Conservation (phyloP, 2,113 vertebrate genomes). For the Chloropsis cyanopogon region DNA sequence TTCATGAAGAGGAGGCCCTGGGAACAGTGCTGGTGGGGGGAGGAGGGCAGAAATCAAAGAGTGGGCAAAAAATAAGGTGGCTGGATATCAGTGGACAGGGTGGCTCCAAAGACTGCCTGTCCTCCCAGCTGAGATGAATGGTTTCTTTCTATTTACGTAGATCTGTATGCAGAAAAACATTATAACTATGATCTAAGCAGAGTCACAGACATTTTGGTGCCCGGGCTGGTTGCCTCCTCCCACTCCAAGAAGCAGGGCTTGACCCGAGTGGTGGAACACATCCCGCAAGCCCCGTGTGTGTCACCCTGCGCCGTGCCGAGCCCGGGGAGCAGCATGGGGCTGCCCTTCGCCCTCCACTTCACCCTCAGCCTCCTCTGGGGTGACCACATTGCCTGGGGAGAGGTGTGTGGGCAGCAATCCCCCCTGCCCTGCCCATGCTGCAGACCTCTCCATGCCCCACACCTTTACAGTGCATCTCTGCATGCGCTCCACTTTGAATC, state of each 20-base stretch:
- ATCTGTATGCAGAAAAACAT: slow-evolving; percentile 46
- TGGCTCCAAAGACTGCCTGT: slow-evolving; percentile 34
- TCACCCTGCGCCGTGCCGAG: fast-evolving
- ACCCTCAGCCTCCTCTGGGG: fast-evolving
- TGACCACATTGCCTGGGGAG: fast-evolving
- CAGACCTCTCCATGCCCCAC: fast-evolving
- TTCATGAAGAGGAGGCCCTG: slow-evolving; percentile 37
- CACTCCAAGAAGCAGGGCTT: not conserved
- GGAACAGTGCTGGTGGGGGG: slow-evolving; percentile 17
- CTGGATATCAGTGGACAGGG: slow-evolving; percentile 43
- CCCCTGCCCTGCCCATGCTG: not conserved
- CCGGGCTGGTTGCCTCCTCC: slow-evolving; percentile 38
- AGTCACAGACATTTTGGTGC: slow-evolving; percentile 58
- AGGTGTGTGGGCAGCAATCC: not conserved
- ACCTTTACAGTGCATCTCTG: fast-evolving
- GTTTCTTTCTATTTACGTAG: slow-evolving; percentile 50
- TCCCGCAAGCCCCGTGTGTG: not conserved
- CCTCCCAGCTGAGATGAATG: slow-evolving; percentile 48
- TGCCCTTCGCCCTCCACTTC: fast-evolving
- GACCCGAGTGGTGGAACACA: not conserved
- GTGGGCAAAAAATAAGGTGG: slow-evolving; percentile 39
- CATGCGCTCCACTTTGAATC: fast-evolving
- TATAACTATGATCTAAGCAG: slow-evolving; percentile 45
- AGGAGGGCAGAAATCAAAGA: slow-evolving; percentile 50
- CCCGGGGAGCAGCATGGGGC: fast-evolving